Conservation (phyloP, 2,888 invertebrate genomes). For the Dugesia japonica region DNA sequence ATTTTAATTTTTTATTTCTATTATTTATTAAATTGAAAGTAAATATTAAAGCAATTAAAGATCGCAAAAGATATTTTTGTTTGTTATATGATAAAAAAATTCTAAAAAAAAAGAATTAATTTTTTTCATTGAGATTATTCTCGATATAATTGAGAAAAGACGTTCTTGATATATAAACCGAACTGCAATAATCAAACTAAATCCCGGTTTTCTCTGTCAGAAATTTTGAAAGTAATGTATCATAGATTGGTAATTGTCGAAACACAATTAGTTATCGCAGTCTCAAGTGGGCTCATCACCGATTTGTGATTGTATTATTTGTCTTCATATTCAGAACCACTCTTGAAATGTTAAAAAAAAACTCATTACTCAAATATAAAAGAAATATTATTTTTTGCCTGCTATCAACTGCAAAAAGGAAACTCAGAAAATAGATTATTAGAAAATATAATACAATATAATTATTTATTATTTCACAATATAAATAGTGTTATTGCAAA, state of each 20-base stretch:
- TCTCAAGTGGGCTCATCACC: slow-evolving; percentile 20
- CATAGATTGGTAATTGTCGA: slow-evolving; percentile 3
- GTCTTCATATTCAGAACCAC: neutral
- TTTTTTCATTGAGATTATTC: neutral
- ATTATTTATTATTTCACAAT: too few species aligned
- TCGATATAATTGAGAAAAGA: slow-evolving; percentile 15
- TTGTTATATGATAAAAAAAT: too few species aligned
- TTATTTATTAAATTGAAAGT: too few species aligned
- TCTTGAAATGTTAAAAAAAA: neutral
- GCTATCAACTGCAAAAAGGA: too few species aligned
- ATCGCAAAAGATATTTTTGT: too few species aligned
- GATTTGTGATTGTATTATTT: slow-evolving; percentile 11
- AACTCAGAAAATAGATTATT: too few species aligned
- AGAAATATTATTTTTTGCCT: neutral
- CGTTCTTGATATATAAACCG: neutral
- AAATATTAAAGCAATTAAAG: too few species aligned
- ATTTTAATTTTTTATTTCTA: too few species aligned
- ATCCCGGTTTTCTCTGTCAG: neutral
- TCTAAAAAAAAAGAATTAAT: too few species aligned
- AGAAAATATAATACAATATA: too few species aligned
- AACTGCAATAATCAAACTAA: neutral
- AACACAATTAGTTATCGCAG: slow-evolving; percentile 1
- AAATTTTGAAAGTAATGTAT: neutral
- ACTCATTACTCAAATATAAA: neutral
- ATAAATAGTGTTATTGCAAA: too few species aligned